Evolutionary conservation across 2,888 invertebrate genomes (phyloP).

Genomic region (Agrotis puta): DNA sequence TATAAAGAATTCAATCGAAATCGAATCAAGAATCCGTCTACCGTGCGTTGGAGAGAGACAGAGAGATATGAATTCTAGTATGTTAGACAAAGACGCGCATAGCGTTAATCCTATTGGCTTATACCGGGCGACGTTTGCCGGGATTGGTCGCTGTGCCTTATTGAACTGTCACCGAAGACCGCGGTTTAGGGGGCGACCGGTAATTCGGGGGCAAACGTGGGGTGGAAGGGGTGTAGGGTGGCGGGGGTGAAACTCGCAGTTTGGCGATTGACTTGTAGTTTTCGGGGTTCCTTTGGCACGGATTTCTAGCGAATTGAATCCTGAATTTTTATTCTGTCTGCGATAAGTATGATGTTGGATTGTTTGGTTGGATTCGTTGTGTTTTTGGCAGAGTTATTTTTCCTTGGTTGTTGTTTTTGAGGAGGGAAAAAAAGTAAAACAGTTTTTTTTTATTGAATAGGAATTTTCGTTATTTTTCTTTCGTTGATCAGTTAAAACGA

Average conservation of each 20-base stretch:
- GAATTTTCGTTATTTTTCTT: too few species aligned
- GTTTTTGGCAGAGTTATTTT: conserved; percentile 20
- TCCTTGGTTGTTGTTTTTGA: not conserved
- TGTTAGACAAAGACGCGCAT: conserved; percentile 75
- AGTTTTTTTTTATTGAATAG: too few species aligned
- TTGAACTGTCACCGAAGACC: conserved; percentile 91
- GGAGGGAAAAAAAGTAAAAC: not conserved
- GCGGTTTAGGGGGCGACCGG: conserved; percentile 88
- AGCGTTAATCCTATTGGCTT: conserved; percentile 91
- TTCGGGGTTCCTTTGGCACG: conserved; percentile 84
- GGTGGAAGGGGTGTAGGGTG: conserved; percentile 71
- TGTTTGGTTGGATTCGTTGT: conserved; percentile 26
- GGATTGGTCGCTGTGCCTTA: conserved; percentile 90
- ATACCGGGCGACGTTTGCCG: conserved; percentile 90
- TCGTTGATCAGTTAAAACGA: too few species aligned
- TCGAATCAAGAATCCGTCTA: conserved; percentile 89
- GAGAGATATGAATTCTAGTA: conserved; percentile 53
- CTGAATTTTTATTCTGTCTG: conserved; percentile 59
- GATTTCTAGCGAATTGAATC: conserved; percentile 65
- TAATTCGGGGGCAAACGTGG: conserved; percentile 87
- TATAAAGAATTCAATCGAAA: conserved; percentile 89
- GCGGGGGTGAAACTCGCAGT: conserved; percentile 81
- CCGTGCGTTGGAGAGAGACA: conserved; percentile 80
- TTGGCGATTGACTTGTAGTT: conserved; percentile 91
- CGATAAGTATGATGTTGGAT: conserved; percentile 50